A percentile compares a stretch with the other conserved stretches of the same genome.
phyloP scores from a whole-genome alignment of 2,113 vertebrate species.

The Lepus europaeus region DNA sequence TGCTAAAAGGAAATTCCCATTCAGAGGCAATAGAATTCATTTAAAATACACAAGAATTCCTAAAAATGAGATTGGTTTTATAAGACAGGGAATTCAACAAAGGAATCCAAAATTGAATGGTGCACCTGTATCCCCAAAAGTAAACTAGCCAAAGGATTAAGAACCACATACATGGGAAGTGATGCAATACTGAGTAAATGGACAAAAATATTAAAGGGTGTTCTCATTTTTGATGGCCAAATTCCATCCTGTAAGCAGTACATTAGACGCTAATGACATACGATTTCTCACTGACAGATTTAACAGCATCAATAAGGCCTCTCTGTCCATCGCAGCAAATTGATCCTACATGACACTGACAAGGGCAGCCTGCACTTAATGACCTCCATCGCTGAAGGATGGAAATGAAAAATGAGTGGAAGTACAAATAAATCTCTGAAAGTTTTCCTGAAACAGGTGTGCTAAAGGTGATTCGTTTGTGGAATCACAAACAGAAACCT shows the following conservation, averaged over 20 bases:
- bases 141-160: neutral
- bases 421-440: conserved; percentile 81
- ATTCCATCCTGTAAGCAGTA: conserved; percentile 64
- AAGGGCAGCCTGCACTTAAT: conserved; percentile 83
- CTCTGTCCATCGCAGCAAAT: conserved; percentile 81
- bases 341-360: conserved; percentile 84
- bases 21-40: conserved; percentile 39
- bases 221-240: conserved; percentile 71
- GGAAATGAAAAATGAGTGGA: conserved; percentile 82
- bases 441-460: conserved; percentile 80
- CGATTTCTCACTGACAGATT: conserved; percentile 81
- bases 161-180: neutral
- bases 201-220: conserved; percentile 60
- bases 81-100: neutral
- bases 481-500: conserved; percentile 60
- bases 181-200: conserved; percentile 35
- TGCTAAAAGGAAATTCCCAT: neutral
- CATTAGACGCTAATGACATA: conserved; percentile 79
- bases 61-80: neutral
- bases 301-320: conserved; percentile 80
- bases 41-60: conserved; percentile 28
- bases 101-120: neutral
- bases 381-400: conserved; percentile 80
- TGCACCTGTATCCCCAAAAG: neutral
- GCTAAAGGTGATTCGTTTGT: conserved; percentile 49